Conservation (phyloP, 2,113 vertebrate species). For the Oncorhynchus clarkii region DNA sequence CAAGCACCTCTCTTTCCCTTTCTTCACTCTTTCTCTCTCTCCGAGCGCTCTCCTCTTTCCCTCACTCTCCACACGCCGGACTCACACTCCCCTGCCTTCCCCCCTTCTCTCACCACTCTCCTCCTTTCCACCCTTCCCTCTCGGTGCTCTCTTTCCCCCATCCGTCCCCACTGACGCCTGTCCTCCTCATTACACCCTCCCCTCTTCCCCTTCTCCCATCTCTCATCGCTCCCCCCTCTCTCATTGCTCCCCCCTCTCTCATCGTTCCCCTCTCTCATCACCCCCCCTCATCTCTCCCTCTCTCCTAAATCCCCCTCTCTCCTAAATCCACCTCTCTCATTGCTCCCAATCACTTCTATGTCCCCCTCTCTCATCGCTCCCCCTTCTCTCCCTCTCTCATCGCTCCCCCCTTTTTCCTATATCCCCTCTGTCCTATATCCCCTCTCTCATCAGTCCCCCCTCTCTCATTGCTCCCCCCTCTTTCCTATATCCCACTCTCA, state of each 20-base stretch:
- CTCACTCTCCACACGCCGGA: not conserved
- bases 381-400: no score
- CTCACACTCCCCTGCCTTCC: no score
- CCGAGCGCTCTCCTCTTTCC: slow-evolving; percentile 6
- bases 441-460: slow-evolving; percentile 22
- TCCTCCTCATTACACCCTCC: slow-evolving; percentile 3
- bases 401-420: not conserved
- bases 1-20: not conserved
- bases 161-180: not conserved
- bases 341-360: no score
- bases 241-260: not conserved
- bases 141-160: not conserved
- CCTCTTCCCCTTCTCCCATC: not conserved
- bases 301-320: slow-evolving; percentile 15
- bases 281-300: no score
- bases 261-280: no score
- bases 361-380: no score
- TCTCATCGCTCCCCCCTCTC: not conserved
- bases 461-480: no score
- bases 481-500: no score
- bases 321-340: no score
- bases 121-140: not conserved
- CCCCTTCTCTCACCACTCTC: not conserved
- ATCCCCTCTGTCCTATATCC: slow-evolving; percentile 20
- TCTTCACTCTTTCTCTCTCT: not conserved